Evolutionary conservation across 2,797 vertebrate genomes (phyloP), one percentile per base, ranked within the genome.

Genomic region (Danio aesculapii): DNA sequence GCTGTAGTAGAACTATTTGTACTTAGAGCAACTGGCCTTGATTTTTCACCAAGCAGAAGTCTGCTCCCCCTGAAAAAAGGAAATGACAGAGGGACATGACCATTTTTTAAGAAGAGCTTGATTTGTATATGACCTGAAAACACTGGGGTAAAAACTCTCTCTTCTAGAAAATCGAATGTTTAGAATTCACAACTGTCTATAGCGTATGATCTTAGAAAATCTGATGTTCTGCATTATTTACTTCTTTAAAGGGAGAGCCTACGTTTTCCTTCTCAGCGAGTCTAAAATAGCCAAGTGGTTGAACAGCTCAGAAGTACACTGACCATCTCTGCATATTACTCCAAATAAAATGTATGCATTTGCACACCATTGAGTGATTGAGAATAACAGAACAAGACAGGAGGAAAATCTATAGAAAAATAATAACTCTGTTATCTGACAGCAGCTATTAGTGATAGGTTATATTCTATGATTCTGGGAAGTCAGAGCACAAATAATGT

Each of bases 211-310:
- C 62, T 66, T 39, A 55, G 39, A 43, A 55, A 17, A 43, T 55
- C 50, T 46, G 39, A 43, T 53, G 11, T 10, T n/a, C 6, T 57
- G 12, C 12, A 57, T 77, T 16, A 5, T 75, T 64, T 76, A 64
- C n/a, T 53, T 76, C 39, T 76, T 76, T 12, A 44, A 9, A 63
- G n/a, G 39, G 17, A 77, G 63, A 62, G 3, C 39, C 73, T 52
- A 7, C 21, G n/a, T 75, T 4, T 74, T 74, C 46, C 7, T 70
- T 52, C 14, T 69, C 7, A 50, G 14, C 50, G n/a, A 43, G 12
- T 39, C 5, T 16, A 71, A 55, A 55, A 46, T 4, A 67, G n/a
- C 47, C 11, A 1, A 67, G 43, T 67, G 64, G 44, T 49, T 67
- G 44, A 57, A 62, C 57, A 75, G 8, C 46, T 62, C 72, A 62